Base-by-base conservation (phyloP, 2,888 invertebrate genomes). In the Hydropsyche betteni region DNA sequence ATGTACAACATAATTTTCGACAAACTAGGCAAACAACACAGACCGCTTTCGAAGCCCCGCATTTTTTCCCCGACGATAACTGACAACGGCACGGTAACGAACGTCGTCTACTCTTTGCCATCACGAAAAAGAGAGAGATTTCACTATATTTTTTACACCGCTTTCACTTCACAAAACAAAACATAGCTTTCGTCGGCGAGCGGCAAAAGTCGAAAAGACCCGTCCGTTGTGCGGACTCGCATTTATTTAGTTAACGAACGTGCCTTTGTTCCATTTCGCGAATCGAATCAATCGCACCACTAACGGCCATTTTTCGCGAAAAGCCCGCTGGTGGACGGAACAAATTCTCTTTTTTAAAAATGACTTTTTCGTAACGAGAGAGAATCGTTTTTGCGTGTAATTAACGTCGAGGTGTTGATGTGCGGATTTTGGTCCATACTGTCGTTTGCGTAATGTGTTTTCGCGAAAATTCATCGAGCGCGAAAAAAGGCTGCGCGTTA, bases 171-270 rank as follows among this genome's bases (percentile, higher is more conserved):
- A 36, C 7, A 64, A 64, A 64, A 64, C 36, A 36, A 36, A 34
- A 34, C 34, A 64, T 36, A 34, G 34, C 12, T 64, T 34, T n/a
- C 64, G 36, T 36, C 12, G 61, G 34, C 64, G 10, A 12, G n/a
- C 64, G 34, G 6, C 10, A 44, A 44, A 44, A 44, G 44, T 44
- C 44, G 7, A 44, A 44, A 4, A 44, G 10, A 24, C 24, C 24
- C 24, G 24, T 24, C 24, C 24, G 24, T 24, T 24, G 44, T 6
- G 10, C 44, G 44, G 44, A 8, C 10, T 10, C 44, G 44, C 44
- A 44, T 44, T 64, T 64, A 64, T 64, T 64, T n/a, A 36, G 36
- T 64, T 64, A 64, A 64, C 36, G 64, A 64, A 64, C 34, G 36
- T 36, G 64, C 64, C 14, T 64, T 64, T 34, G 34, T 64, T 36